Evolutionary conservation across 2,113 vertebrate species (phyloP), one percentile per base, ranked within the genome.

Genomic region (Peucedramus taeniatus): DNA sequence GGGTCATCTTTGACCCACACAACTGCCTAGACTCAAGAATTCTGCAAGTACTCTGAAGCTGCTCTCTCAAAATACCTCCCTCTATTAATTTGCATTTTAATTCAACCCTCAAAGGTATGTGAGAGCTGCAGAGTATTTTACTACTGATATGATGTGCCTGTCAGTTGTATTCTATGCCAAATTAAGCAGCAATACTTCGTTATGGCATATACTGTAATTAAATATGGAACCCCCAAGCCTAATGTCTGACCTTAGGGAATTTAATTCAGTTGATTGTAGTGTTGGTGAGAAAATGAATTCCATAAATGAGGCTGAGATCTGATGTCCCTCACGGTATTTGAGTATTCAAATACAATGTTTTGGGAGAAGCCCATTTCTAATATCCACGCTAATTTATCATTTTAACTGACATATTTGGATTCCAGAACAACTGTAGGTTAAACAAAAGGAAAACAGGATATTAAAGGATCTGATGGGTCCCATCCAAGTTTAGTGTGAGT

Each of bases 361-460:
- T 90, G 85, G 87, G 89, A 79, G 79, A 66, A 56, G 75, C 83
- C 75, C 79, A 83, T 54, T 94, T 83, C 51, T 70, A 83, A 93
- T 93, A 88, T 74, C 86, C 82, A 53, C 1, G 2, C 22, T 74
- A 80, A 94, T 93, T 86, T 86, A 88, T 95, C 71, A 88, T 66
- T 90, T 94, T 63, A 93, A 42, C 54, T 74, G 79, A 80, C n/a
- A 6, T 19, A 31, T 51, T 95, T 86, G 59, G 24, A 92, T 44
- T 51, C 51, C 35, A 77, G 78, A 45, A 35, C 61, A 76, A 65
- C 44, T 89, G 33, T 83, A 94, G 70, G 61, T 87, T 91, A 85
- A 93, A 93, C 54, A 85, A 93, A 87, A 85, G 63, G 71, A 90
- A 96, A 96, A 47, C 39, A 63, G 85, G 82, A 90, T 93, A 90